Evolutionary conservation across 2,113 vertebrate genomes (phyloP), one percentile per base, ranked within the genome.

Genomic region (Pseudopodoces humilis): DNA sequence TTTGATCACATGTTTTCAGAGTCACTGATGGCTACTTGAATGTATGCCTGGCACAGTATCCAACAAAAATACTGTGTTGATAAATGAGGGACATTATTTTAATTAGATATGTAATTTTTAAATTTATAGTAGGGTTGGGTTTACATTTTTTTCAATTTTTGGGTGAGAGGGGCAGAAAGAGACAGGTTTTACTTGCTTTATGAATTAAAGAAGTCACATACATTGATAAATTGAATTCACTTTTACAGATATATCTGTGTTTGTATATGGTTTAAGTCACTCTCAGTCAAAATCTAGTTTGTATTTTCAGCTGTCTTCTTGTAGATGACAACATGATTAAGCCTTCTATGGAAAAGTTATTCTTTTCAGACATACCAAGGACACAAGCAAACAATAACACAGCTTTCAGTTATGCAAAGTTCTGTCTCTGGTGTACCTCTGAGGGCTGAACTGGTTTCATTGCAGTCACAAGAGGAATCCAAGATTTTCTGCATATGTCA

Each of bases 81-180:
- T 69, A 90, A 95, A 91, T 50, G 11, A 88, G 24, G 33, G 6
- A 76, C 13, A 44, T 68, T 75, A 52, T 68, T 94, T 94, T 87
- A 80, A 72, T 87, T 67, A 74, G 10, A 5, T 55, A 37, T 8
- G 31, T 55, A 83, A 59, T n/a, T 50, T 77, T 80, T 41, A 85
- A 65, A 39, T 82, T 78, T 77, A 62, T 39, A 33, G 4, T 35
- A 39, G 8, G 16, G 5, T 25, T 55, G 4, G 4, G 0, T 74
- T 85, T 69, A 44, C 3, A 13, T 50, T 79, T 75, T 72, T 94
- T 70, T 13, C 2, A 41, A 1, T 33, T 83, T 83, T 78, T 14
- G 39, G 3, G 1, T 4, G 3, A 19, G 0, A 1, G 5, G 6
- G 10, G 4, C 2, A 18, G 20, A 52, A 44, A 46, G 21, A 33